Evolutionary conservation across 2,888 invertebrate species (phyloP).

Genomic region (Heliothis peltigera): DNA sequence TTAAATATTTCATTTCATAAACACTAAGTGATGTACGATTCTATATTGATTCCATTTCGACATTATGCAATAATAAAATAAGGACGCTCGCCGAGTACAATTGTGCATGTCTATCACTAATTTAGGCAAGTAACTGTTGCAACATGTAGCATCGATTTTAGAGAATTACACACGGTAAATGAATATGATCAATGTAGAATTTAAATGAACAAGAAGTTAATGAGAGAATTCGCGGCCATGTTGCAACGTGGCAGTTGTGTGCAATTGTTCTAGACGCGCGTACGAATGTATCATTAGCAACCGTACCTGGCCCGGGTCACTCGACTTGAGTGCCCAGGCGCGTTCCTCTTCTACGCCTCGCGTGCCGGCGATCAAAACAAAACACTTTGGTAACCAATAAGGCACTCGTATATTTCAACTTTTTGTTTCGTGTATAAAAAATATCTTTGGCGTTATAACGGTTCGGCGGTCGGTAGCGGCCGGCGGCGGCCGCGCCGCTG

Average conservation of each 20-base stretch:
- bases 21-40: conserved; percentile 18
- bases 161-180: background rate
- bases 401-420: conserved; percentile 89
- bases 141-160: conserved; percentile 55
- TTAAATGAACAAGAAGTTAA: conserved; percentile 1
- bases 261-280: conserved; percentile 82
- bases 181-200: conserved; percentile 10
- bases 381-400: conserved; percentile 88
- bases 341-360: conserved; percentile 87
- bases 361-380: conserved; percentile 81
- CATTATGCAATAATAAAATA: conserved; percentile 77
- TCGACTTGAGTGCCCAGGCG: conserved; percentile 94
- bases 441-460: conserved; percentile 86
- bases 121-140: conserved; percentile 57
- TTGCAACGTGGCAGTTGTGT: conserved; percentile 55
- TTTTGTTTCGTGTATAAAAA: conserved; percentile 79
- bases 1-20: conserved; percentile 9
- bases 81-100: conserved; percentile 85
- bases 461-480: conserved; percentile 50
- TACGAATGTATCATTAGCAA: conserved; percentile 80
- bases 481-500: conserved; percentile 47
- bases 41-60: conserved; percentile 74
- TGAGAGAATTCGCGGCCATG: conserved; percentile 42
- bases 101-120: conserved; percentile 61
- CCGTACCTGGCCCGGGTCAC: conserved; percentile 95